Evolutionary conservation across 2,797 vertebrate species (phyloP).

Genomic region (Dryobates pubescens): DNA sequence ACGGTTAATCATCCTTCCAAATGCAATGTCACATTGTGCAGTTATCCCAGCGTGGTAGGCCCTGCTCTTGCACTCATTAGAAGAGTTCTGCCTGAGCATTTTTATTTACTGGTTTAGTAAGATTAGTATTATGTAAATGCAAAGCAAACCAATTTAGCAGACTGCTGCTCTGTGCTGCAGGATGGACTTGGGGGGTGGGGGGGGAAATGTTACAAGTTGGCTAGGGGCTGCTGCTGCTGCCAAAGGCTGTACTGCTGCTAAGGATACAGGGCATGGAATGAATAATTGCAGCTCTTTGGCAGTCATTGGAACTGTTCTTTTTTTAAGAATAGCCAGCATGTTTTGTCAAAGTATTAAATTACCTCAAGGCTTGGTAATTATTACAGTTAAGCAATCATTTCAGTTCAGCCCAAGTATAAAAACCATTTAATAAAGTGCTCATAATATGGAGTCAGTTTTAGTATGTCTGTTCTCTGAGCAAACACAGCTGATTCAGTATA

Average conservation of each 20-base stretch:
- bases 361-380: conserved; percentile 45
- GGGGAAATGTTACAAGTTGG: not conserved
- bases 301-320: conserved; percentile 22
- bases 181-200: not conserved
- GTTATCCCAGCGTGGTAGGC: not conserved
- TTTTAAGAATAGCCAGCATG: conserved; percentile 43
- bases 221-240: conserved; percentile 25
- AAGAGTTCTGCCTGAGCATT: not conserved
- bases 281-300: conserved; percentile 45
- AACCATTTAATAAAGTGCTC: conserved; percentile 38
- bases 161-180: not conserved
- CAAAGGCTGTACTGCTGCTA: not conserved
- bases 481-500: conserved; percentile 46
- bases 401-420: conserved; percentile 45
- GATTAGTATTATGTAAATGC: not conserved
- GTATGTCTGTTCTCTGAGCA: conserved; percentile 24
- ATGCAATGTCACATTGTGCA: not conserved
- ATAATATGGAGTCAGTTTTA: conserved; percentile 38
- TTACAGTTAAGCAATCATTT: conserved; percentile 58
- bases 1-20: not conserved
- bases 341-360: conserved; percentile 54
- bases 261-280: not conserved
- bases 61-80: not conserved
- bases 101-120: not conserved
- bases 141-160: not conserved